These are phyloP conservation scores for Drosophila athabasca DNA, from an alignment of 1,140 invertebrate genomes.

Conservation along the genomic window DNA sequence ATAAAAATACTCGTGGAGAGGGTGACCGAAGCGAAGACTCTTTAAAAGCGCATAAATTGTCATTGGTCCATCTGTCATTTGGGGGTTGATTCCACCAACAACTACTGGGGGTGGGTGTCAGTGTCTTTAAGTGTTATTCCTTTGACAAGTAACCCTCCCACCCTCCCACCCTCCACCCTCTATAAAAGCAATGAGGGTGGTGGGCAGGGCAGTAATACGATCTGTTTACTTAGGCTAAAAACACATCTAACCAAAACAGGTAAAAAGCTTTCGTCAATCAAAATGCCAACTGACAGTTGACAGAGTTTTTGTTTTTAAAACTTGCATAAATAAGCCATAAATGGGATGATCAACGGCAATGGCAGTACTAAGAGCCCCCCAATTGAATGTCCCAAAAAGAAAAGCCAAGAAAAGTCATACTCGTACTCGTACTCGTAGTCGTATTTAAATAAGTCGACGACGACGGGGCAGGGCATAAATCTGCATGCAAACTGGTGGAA, in stretches of 20 bases:
- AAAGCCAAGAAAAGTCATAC: slow-evolving; percentile 2
- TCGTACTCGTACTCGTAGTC: too few relatives aligned
- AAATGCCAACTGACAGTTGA: slow-evolving; percentile 64
- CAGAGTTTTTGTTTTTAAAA: slow-evolving; percentile 70
- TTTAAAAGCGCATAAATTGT: slow-evolving; percentile 80
- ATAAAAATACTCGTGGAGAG: too few relatives aligned
- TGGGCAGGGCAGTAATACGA: slow-evolving; percentile 55
- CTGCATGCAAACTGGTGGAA: slow-evolving; percentile 67
- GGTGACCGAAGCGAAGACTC: slow-evolving; percentile 23
- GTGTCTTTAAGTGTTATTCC: slow-evolving; percentile 72
- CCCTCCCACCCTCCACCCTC: slow-evolving; percentile 10
- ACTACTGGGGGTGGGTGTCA: not conserved
- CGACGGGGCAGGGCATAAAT: slow-evolving; percentile 53
- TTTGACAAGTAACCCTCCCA: slow-evolving; percentile 62
- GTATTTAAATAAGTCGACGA: slow-evolving; percentile 63
- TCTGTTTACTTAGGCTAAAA: slow-evolving; percentile 60
- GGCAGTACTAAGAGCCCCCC: not conserved
- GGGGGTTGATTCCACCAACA: slow-evolving; percentile 14
- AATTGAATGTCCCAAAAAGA: slow-evolving; percentile 24
- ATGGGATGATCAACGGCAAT: slow-evolving; percentile 35
- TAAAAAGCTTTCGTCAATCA: slow-evolving; percentile 56
- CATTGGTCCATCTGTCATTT: slow-evolving; percentile 22
- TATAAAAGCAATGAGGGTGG: not conserved
- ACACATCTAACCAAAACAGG: slow-evolving; percentile 27
- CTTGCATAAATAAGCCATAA: slow-evolving; percentile 70